Percentiles rank a stretch among this genome's conserved stretches.
Conservation (phyloP, 2,888 invertebrate genomes). For the Epistrophella euchroma region DNA sequence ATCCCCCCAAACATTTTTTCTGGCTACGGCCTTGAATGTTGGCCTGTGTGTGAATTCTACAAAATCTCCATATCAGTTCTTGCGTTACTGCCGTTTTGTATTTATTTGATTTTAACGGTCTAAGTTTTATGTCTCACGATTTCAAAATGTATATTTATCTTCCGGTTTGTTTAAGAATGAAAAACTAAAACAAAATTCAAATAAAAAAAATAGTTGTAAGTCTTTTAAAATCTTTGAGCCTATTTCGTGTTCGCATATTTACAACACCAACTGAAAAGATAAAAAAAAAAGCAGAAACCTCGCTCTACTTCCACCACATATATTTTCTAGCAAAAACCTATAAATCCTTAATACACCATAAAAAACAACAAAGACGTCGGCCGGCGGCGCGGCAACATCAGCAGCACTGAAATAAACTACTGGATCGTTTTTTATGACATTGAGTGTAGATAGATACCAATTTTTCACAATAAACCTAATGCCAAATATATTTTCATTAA, state of each 20-base stretch:
- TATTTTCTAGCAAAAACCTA: slow-evolving; percentile 27
- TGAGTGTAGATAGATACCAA: slow-evolving; percentile 44
- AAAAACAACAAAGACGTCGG: neutral
- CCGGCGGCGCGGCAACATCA: neutral
- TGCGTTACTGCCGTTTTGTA: neutral
- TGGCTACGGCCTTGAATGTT: too few relatives aligned
- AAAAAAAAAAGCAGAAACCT: slow-evolving; percentile 2
- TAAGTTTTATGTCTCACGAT: slow-evolving; percentile 4
- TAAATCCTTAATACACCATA: slow-evolving; percentile 52
- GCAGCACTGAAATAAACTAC: slow-evolving; percentile 42
- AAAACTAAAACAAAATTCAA: neutral
- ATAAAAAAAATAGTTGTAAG: slow-evolving; percentile 6
- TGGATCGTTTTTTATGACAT: slow-evolving; percentile 50
- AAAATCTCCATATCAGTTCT: neutral
- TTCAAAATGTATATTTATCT: neutral
- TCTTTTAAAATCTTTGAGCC: neutral
- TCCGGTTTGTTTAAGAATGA: neutral
- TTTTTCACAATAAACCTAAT: slow-evolving; percentile 50
- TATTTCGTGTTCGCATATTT: neutral
- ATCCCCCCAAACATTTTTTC: too few relatives aligned
- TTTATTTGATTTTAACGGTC: neutral
- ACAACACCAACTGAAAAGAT: neutral
- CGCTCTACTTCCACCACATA: slow-evolving; percentile 28
- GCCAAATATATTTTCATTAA: slow-evolving; percentile 38
- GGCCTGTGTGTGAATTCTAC: too few relatives aligned